Evolutionary conservation across 1,140 invertebrate genomes (phyloP), one percentile per base, ranked within the genome.

Genomic region (Drusus annulatus): DNA sequence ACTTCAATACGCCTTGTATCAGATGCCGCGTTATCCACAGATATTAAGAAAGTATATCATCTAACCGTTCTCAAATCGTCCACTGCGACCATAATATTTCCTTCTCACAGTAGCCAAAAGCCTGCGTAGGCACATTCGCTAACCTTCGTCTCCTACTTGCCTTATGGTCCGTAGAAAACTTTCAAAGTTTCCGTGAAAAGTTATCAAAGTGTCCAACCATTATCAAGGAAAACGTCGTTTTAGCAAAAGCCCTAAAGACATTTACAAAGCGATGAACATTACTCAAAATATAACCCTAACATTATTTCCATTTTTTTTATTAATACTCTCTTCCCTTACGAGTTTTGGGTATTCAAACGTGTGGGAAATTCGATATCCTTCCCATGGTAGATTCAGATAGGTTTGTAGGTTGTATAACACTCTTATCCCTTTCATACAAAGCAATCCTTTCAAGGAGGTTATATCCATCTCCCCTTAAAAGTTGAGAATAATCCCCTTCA

Each of bases 381-480:
- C 19, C 36, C 36, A 13, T 13, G 8, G 8, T 45, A 45, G 36
- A 2, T 45, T 45, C 7, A 10, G 36, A 45, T 45, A 45, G 36
- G 36, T 51, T 45, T 17, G 45, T 31, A 71, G 19, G 68, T 36
- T 71, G 31, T 51, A 50, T 19, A 71, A 71, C 45, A 71, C 68
- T 71, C 68, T 71, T 71, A 71, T 71, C 68, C 45, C n/a, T 1
- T 16, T 71, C 68, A 51, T 71, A 71, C 52, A 76, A 45, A 76
- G 74, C 74, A 60, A 76, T 76, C 74, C 74, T 76, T 76, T 76
- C 50, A 56, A 76, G 52, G 74, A 76, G 52, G 74, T 76, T 71
- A 79, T 79, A 63, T 75, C 79, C 71, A 76, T 76, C 71, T 80
- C 36, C 36, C 36, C 69, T 79, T 73, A 62, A 79, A 62, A 79